Conservation (phyloP, 2,888 invertebrate genomes). For the Thymelicus lineola region DNA sequence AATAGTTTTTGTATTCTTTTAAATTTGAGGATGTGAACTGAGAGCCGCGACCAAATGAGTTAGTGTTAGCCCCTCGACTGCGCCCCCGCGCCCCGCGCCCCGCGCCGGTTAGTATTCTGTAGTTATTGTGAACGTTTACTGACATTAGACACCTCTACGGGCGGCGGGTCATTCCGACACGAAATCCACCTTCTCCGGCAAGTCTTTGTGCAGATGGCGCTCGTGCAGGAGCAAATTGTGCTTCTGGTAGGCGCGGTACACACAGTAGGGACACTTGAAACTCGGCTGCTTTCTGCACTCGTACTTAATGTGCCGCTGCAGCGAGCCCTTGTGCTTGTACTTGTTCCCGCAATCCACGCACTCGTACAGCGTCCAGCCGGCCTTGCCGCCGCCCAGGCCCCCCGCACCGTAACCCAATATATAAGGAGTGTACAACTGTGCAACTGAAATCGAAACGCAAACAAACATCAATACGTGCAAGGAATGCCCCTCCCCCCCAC, state of each 20-base stretch:
- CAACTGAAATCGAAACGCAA: constrained; percentile 84
- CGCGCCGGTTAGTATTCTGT: constrained; percentile 40
- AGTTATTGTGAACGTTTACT: constrained; percentile 56
- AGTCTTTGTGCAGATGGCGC: constrained; percentile 81
- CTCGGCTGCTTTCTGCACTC: constrained; percentile 90
- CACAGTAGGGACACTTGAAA: constrained; percentile 89
- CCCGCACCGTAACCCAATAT: constrained; percentile 81
- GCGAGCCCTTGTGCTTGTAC: constrained; percentile 92
- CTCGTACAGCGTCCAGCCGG: constrained; percentile 82
- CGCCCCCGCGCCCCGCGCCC: constrained; percentile 29
- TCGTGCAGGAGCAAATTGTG: constrained; percentile 85
- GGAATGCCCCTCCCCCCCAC: constrained; percentile 68
- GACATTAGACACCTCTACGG: constrained; percentile 62
- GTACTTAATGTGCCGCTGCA: constrained; percentile 90
- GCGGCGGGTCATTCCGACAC: constrained; percentile 79
- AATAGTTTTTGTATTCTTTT: background rate
- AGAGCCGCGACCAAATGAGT: background rate
- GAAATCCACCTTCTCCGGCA: constrained; percentile 83
- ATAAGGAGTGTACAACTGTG: constrained; percentile 84
- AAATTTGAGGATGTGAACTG: background rate
- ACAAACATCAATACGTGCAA: constrained; percentile 82
- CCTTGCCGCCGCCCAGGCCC: constrained; percentile 75
- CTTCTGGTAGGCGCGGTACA: constrained; percentile 88
- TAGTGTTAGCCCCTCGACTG: constrained; percentile 20
- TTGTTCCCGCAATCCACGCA: constrained; percentile 92